Percentiles rank a stretch among this genome's conserved stretches.
These are phyloP conservation scores for Petrocephalus sullivani DNA, from an alignment of 2,797 vertebrate species.

Conservation along the genomic window DNA sequence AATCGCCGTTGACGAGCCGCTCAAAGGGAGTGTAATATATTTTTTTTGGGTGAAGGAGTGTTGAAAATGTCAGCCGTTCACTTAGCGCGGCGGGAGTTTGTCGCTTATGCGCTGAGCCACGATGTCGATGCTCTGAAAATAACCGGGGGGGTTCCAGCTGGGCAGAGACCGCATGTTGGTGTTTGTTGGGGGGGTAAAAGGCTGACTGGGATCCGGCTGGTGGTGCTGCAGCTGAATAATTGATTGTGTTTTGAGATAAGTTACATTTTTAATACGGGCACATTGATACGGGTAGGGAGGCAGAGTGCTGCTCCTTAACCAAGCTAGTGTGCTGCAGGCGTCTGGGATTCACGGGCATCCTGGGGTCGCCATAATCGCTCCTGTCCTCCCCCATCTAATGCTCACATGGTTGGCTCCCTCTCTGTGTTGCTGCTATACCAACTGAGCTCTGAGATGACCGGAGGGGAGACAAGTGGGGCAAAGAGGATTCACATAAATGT, in stretches of 20 bases:
- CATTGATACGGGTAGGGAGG: background rate
- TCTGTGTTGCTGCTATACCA: too few relatives aligned
- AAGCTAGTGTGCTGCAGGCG: background rate
- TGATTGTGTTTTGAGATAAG: slow-evolving; percentile 18
- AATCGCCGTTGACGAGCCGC: background rate
- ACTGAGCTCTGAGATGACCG: background rate
- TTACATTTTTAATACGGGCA: slow-evolving; percentile 20
- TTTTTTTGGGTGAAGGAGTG: background rate
- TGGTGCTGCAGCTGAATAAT: slow-evolving; percentile 9
- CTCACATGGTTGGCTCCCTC: background rate
- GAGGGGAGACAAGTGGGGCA: background rate
- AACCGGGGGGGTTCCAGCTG: background rate
- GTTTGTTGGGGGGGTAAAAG: background rate
- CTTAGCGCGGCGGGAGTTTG: background rate
- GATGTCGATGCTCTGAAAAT: slow-evolving; percentile 10
- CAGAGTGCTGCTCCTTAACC: background rate
- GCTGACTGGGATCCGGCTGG: background rate
- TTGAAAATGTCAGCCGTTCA: background rate
- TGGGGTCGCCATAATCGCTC: background rate
- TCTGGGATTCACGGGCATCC: background rate
- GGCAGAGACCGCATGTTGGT: background rate
- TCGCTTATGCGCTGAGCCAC: background rate
- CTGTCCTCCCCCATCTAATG: background rate
- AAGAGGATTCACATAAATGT: background rate
- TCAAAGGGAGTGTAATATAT: background rate